A percentile compares a stretch with the other conserved stretches of the same genome.
phyloP scores from a whole-genome alignment of 2,113 vertebrate genomes.

The Ictalurus furcatus region DNA sequence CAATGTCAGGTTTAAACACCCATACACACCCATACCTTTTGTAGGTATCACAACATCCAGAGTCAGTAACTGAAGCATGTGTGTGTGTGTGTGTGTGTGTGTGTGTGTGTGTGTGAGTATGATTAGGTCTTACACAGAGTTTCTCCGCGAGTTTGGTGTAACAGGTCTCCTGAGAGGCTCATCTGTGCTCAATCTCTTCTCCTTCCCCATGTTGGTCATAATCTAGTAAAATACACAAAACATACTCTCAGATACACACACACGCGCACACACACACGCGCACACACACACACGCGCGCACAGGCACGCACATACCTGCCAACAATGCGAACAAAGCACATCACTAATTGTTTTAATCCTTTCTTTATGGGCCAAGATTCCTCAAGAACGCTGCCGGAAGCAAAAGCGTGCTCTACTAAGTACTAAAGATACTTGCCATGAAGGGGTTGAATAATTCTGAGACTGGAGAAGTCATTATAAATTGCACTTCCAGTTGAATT shows the following conservation, averaged over 20 bases:
- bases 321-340: background rate
- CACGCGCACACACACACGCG: no score
- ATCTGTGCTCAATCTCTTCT: slow-evolving; percentile 71
- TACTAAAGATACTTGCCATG: no score
- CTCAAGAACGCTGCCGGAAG: no score
- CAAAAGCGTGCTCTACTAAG: no score
- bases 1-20: no score
- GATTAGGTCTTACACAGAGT: slow-evolving; percentile 44
- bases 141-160: slow-evolving; percentile 82
- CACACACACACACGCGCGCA: slow-evolving; percentile 23
- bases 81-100: background rate
- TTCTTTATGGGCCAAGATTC: no score
- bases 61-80: background rate
- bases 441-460: no score
- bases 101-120: no score
- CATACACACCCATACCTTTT: no score
- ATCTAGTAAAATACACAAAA: slow-evolving; percentile 73
- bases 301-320: background rate
- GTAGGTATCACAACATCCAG: no score
- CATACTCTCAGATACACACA: slow-evolving; percentile 14
- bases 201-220: slow-evolving; percentile 89
- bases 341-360: background rate
- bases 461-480: no score
- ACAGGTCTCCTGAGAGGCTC: slow-evolving; percentile 89
- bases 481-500: no score